Evolutionary conservation across 1,140 invertebrate genomes (phyloP).

Genomic region (Scaptomyza pallida): DNA sequence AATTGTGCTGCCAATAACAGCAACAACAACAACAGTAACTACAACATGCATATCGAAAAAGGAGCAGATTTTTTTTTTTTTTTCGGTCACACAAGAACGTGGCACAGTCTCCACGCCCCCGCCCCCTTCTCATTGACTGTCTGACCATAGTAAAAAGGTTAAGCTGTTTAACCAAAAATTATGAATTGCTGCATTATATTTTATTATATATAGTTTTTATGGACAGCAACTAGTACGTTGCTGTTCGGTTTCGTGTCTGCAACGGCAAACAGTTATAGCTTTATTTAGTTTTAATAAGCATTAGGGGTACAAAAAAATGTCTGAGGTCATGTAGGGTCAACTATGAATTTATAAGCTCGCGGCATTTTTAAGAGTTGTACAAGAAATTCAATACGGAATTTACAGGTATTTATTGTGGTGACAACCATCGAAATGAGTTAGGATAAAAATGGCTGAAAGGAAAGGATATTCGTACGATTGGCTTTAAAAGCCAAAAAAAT

Average conservation of each 20-base stretch:
- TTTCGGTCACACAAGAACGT: slow-evolving; percentile 55
- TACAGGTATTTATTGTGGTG: slow-evolving; percentile 20
- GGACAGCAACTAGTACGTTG: slow-evolving; percentile 34
- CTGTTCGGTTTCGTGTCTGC: slow-evolving; percentile 45
- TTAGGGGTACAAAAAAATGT: slow-evolving; percentile 27
- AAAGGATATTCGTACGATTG: neutral
- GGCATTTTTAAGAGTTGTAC: slow-evolving; percentile 15
- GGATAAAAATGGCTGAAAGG: neutral
- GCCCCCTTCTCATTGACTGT: neutral
- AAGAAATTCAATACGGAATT: slow-evolving; percentile 3
- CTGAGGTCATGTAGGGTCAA: slow-evolving; percentile 56
- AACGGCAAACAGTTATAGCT: slow-evolving; percentile 71
- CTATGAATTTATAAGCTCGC: slow-evolving; percentile 33
- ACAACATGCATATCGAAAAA: slow-evolving; percentile 70
- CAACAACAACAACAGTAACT: slow-evolving; percentile 36
- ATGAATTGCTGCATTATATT: slow-evolving; percentile 82
- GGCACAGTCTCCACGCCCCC: slow-evolving; percentile 8
- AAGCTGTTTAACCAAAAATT: slow-evolving; percentile 75
- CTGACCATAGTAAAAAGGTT: slow-evolving; percentile 37
- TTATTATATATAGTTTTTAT: slow-evolving; percentile 78
- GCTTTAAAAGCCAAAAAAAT: no score
- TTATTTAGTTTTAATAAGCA: slow-evolving; percentile 81
- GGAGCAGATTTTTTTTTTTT: slow-evolving; percentile 47
- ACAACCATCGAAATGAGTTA: neutral
- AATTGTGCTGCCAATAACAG: slow-evolving; percentile 59